A percentile compares a stretch with the other conserved stretches of the same genome.
phyloP scores from a whole-genome alignment of 2,113 vertebrate species.

The Petromus typicus region DNA sequence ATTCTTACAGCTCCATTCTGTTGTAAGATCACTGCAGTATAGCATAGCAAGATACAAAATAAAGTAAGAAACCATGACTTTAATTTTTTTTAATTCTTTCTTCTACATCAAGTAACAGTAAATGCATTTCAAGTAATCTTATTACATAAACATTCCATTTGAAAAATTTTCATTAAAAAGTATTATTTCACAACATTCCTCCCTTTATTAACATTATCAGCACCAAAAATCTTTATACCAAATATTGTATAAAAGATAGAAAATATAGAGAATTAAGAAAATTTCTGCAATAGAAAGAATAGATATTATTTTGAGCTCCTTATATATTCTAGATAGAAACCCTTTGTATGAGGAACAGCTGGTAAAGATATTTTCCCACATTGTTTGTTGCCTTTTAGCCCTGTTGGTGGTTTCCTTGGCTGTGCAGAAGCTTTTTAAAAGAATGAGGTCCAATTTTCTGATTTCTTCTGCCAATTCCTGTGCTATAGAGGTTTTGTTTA shows the following conservation, averaged over 20 bases:
- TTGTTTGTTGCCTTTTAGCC: too few species aligned
- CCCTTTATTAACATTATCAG: conserved; percentile 2
- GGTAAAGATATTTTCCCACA: too few species aligned
- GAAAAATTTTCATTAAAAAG: not conserved
- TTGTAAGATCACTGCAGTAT: not conserved
- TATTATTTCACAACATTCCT: conserved; percentile 11
- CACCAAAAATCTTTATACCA: not conserved
- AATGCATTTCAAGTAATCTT: not conserved
- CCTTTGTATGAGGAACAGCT: too few species aligned
- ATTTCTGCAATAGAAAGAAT: not conserved
- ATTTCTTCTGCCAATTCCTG: too few species aligned
- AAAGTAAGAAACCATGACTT: not conserved
- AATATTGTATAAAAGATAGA: not conserved
- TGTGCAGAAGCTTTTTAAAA: too few species aligned
- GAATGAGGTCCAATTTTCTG: too few species aligned
- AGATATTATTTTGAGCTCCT: too few species aligned
- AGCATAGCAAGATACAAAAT: conserved; percentile 38
- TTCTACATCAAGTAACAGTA: not conserved
- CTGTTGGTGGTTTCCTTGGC: too few species aligned
- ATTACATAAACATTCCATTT: not conserved
- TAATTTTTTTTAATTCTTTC: not conserved
- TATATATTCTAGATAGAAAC: too few species aligned
- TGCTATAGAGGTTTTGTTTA: too few species aligned
- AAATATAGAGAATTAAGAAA: not conserved
- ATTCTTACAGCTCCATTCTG: not conserved